These are phyloP conservation scores for Parapsyche elsis DNA, from an alignment of 1,140 invertebrate species.

Conservation along the genomic window DNA sequence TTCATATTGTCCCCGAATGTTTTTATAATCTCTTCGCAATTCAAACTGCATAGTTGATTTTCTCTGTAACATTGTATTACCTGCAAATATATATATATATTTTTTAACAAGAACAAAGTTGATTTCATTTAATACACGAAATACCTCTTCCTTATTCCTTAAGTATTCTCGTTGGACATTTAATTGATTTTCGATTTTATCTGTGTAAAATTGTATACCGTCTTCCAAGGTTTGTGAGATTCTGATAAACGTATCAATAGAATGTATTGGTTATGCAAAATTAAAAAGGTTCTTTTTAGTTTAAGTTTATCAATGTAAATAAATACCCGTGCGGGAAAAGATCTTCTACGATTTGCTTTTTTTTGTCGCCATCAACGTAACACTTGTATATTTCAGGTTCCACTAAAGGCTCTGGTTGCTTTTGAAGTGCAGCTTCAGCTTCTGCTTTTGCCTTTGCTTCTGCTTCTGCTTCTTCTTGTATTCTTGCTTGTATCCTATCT, in stretches of 20 bases:
- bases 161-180: neutral
- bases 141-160: neutral
- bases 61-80: neutral
- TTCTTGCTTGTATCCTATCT: no score
- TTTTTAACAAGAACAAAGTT: neutral
- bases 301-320: no score
- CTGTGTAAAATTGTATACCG: neutral
- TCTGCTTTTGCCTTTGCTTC: no score
- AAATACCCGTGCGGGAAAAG: no score
- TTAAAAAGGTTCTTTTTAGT: no score
- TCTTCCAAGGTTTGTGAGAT: neutral
- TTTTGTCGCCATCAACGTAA: no score
- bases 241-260: neutral
- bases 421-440: no score
- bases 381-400: no score
- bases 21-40: neutral
- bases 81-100: neutral
- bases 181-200: neutral
- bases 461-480: no score
- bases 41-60: neutral
- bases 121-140: neutral
- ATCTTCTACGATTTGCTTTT: no score
- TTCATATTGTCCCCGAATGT: neutral
- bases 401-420: no score
- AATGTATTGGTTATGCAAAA: no score